Evolutionary conservation across 2,797 vertebrate species (phyloP).

Genomic region (Etheostoma perlongum): DNA sequence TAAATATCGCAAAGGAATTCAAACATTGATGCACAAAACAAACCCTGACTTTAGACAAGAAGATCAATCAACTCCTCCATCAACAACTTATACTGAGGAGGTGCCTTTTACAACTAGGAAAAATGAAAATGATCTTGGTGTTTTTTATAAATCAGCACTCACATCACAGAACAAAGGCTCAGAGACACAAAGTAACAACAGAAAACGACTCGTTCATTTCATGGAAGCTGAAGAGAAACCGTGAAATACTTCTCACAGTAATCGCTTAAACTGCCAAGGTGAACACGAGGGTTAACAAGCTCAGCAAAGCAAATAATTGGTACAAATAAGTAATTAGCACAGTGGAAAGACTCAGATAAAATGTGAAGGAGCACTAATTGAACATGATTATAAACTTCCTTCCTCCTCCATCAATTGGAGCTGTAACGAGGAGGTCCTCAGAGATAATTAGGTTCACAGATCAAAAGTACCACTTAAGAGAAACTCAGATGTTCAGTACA

Average conservation of each 20-base stretch:
- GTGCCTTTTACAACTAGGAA: background rate
- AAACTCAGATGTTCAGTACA: constrained; percentile 22
- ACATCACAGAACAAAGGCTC: background rate
- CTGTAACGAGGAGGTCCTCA: constrained; percentile 73
- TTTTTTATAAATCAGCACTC: background rate
- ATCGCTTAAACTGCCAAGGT: constrained; percentile 77
- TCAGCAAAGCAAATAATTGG: constrained; percentile 88
- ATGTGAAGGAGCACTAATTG: constrained; percentile 87
- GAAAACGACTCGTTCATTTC: constrained; percentile 16
- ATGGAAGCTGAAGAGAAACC: constrained; percentile 29
- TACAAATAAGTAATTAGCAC: constrained; percentile 88
- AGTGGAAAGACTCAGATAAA: constrained; percentile 79
- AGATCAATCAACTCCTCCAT: background rate
- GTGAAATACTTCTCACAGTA: constrained; percentile 59
- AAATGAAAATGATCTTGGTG: background rate
- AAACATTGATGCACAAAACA: background rate
- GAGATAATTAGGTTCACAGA: constrained; percentile 79
- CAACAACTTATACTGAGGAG: background rate
- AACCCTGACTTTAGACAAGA: background rate
- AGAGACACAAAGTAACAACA: background rate
- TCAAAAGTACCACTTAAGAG: constrained; percentile 58
- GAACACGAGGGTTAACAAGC: constrained; percentile 80
- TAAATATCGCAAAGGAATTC: background rate
- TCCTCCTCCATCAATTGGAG: constrained; percentile 80
- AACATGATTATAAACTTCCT: constrained; percentile 86